Conservation (phyloP, 2,888 invertebrate genomes). For the Pollenia amentaria region DNA sequence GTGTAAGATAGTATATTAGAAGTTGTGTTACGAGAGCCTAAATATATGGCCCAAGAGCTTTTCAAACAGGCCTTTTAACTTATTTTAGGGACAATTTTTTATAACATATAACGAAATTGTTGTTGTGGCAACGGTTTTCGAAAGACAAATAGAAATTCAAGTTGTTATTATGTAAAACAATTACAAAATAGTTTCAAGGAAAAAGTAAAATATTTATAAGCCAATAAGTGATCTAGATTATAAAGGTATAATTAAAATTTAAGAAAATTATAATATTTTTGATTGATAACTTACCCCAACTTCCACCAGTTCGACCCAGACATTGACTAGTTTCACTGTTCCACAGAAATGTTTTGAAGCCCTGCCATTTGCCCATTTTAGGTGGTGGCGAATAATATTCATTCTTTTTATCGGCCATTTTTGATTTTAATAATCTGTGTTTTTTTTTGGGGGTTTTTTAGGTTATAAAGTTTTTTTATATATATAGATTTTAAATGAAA, state of each 20-base stretch:
- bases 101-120: slow-evolving; percentile 12
- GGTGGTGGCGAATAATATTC: slow-evolving; percentile 93
- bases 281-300: slow-evolving; percentile 93
- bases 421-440: slow-evolving; percentile 70
- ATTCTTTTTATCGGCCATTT: slow-evolving; percentile 93
- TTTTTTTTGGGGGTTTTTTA: slow-evolving; percentile 67
- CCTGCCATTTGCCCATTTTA: slow-evolving; percentile 93
- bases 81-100: slow-evolving; percentile 27
- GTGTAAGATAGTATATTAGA: not conserved
- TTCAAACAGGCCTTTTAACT: slow-evolving; percentile 13
- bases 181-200: slow-evolving; percentile 6
- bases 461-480: slow-evolving; percentile 64
- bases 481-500: slow-evolving; percentile 42
- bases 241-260: not conserved
- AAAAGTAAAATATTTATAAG: slow-evolving; percentile 34
- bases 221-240: slow-evolving; percentile 48
- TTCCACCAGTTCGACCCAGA: slow-evolving; percentile 95
- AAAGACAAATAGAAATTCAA: not conserved
- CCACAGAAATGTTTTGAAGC: slow-evolving; percentile 94
- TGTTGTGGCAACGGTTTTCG: slow-evolving; percentile 53
- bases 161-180: slow-evolving; percentile 51
- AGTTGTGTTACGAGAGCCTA: not conserved
- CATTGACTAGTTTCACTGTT: slow-evolving; percentile 96
- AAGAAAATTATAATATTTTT: not conserved
- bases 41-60: slow-evolving; percentile 16